Evolutionary conservation across 2,113 vertebrate species (phyloP), one percentile per base, ranked within the genome.

Genomic region (Perca fluviatilis): DNA sequence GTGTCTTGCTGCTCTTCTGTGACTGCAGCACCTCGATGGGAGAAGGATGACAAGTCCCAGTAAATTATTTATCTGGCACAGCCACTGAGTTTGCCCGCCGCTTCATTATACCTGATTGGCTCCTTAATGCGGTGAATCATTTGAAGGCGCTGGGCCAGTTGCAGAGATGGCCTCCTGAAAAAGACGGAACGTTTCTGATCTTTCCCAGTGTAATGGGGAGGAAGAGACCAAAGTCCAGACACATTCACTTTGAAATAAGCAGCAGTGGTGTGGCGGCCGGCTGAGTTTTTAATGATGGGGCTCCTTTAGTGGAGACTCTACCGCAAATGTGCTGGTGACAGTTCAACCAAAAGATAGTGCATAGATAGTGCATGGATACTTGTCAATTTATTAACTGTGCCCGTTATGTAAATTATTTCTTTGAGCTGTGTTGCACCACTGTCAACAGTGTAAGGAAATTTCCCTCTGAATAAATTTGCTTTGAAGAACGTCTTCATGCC

Each of bases 11-110:
- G 73, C 76, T 88, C 78, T 80, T 83, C 74, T 66, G 62, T 82
- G 88, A 79, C 79, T 78, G 88, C 85, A 54, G 67, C 83, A 66
- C 68, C 84, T 85, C 73, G 84, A 85, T 66, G 84, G 82, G 77
- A 79, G 86, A 88, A 69, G 81, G 88, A 88, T 94, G 95, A 95
- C 93, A 96, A 91, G 94, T 93, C 68, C 74, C 89, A 60, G 84
- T 95, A 90, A 95, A 95, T 95, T 90, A 95, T 95, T 95, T 91
- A 95, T 94, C 86, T 66, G 30, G 54, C 93, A 88, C 91, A 79
- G 91, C 77, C 69, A 65, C 77, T 4, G 71, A 86, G 88, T 86
- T 86, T 83, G 86, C 90, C 84, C 83, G n/a, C 9, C 51, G 60
- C 86, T 93, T 94, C 93, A 93, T 95, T 94, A 94, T 90, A 91